Conservation (phyloP, 2,888 invertebrate species). For the Gonocerus acuteangulatus region DNA sequence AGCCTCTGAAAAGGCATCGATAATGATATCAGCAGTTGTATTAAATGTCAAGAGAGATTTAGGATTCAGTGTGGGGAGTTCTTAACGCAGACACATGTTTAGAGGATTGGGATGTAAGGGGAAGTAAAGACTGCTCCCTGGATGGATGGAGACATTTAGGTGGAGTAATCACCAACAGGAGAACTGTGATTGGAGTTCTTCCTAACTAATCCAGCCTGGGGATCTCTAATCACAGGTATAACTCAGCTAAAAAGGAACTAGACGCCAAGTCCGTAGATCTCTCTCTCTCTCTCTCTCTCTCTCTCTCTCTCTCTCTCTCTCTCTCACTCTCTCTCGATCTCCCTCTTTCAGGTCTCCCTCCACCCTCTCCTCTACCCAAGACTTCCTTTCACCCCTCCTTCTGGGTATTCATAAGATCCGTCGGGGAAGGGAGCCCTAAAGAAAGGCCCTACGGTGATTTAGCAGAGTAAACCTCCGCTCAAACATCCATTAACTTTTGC, state of each 20-base stretch:
- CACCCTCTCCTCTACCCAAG: too few species aligned
- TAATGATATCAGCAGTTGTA: too few species aligned
- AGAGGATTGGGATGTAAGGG: background rate
- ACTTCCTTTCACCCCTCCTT: background rate
- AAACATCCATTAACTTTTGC: too few species aligned
- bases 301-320: conserved; percentile 5
- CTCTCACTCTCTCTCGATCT: background rate
- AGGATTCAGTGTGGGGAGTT: too few species aligned
- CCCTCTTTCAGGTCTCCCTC: background rate
- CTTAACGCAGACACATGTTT: background rate
- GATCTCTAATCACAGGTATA: conserved; percentile 8
- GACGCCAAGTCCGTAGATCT: background rate
- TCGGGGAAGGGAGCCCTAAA: too few species aligned
- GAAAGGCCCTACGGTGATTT: too few species aligned
- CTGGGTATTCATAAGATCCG: background rate
- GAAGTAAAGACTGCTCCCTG: background rate
- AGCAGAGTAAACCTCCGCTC: too few species aligned
- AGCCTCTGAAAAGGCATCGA: too few species aligned
- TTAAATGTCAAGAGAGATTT: too few species aligned
- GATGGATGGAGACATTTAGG: conserved; percentile 9
- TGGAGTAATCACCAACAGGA: background rate
- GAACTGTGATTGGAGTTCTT: conserved; percentile 1
- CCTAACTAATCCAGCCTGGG: conserved; percentile 1
- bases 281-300: background rate
- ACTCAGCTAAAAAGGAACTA: conserved; percentile 9